Evolutionary conservation across 2,113 vertebrate species (phyloP), one percentile per base, ranked within the genome.

Genomic region (Bolborhynchus lineola): DNA sequence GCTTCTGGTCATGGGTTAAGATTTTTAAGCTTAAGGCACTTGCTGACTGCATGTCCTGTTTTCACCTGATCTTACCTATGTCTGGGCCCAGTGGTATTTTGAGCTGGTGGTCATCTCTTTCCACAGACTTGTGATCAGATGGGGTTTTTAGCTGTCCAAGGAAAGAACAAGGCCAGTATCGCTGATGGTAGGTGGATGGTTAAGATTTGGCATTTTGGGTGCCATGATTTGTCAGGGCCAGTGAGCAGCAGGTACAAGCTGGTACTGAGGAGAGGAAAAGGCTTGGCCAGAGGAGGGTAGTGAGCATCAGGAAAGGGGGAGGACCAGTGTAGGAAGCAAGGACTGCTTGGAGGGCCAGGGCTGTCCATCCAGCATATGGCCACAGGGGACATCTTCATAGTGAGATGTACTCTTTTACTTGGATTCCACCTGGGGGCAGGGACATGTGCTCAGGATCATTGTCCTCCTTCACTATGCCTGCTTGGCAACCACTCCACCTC

Each of bases 381-480:
- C 42, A 52, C 17, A 39, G 44, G 33, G 23, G 21, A 69, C n/a
- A 31, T 53, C 63, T 69, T 1, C 2, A 23, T 1, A 23, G 16
- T n/a, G 31, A 60, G n/a, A 23, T 35, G 21, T 41, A 3, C 12
- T 11, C 13, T 86, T 80, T 25, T 41, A 37, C 21, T 29, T n/a
- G 33, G 41, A 71, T 71, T 9, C n/a, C 26, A 59, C 31, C 16
- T 10, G 76, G 42, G 5, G 74, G 28, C 37, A n/a, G 41, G 31
- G 16, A 33, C 35, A 52, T 1, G 3, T 50, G 25, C 21, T 72
- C 29, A 33, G 52, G 8, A 86, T 6, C 7, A 1, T 28, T 76
- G n/a, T 13, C 17, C 41, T 78, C 29, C 33, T 33, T 79, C 1
- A 0, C 26, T 60, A 0, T 2, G 1, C 25, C 19, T n/a, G 13